Conservation (phyloP, 1,140 invertebrate species). For the Sitobion miscanthi region DNA sequence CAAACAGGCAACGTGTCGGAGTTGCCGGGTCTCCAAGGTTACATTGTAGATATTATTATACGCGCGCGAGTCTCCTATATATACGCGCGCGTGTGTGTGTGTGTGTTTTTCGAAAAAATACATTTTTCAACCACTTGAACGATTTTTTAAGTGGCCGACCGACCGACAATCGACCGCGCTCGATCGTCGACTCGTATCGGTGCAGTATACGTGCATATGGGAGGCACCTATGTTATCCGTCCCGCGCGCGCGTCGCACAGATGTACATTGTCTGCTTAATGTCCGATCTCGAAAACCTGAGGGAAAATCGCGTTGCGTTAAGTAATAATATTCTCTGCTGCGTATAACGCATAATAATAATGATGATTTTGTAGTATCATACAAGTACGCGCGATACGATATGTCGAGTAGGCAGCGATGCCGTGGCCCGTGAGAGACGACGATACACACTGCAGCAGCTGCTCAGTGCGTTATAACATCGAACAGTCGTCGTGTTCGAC, state of each 20-base stretch:
- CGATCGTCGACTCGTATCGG: not conserved
- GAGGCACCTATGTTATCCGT: not conserved
- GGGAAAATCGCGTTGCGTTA: not conserved
- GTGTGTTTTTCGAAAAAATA: constrained; percentile 35
- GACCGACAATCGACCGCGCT: not conserved
- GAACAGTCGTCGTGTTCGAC: not conserved
- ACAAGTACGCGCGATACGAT: not conserved
- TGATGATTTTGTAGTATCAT: not conserved
- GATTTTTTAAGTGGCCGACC: not conserved
- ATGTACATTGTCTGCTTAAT: not conserved
- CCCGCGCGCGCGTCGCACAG: not conserved
- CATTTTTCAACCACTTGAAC: constrained; percentile 44
- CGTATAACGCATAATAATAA: not conserved
- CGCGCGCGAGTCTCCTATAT: not conserved
- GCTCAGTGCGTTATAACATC: no score
- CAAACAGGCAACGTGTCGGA: constrained; percentile 56
- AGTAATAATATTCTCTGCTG: not conserved
- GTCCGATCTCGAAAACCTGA: not conserved
- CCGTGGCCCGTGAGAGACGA: not conserved
- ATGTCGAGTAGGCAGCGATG: not conserved
- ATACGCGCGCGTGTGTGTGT: not conserved
- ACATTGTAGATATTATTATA: constrained; percentile 10
- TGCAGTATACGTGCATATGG: not conserved
- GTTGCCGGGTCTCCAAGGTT: constrained; percentile 55
- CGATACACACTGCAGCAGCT: not conserved